These are phyloP conservation scores for Petromus typicus DNA, from an alignment of 2,113 vertebrate genomes.

Conservation along the genomic window DNA sequence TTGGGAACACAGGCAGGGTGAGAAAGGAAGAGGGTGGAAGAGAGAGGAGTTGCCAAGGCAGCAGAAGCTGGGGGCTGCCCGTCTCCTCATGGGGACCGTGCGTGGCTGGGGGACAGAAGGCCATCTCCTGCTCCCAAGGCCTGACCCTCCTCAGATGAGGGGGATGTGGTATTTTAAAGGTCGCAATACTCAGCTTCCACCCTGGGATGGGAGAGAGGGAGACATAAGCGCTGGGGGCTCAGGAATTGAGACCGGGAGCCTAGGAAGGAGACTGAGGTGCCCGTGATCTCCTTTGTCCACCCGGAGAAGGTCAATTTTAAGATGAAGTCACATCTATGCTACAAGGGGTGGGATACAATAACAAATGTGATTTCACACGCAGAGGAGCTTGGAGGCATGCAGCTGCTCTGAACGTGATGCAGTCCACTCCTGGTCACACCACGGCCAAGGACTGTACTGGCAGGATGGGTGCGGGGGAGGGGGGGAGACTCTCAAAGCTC, in stretches of 20 bases:
- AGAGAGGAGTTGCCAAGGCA: not conserved
- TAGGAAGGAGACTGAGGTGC: not conserved
- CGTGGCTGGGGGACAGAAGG: not conserved
- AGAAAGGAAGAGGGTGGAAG: not conserved
- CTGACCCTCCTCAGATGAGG: not conserved
- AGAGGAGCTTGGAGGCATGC: not conserved
- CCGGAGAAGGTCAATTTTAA: constrained; percentile 17
- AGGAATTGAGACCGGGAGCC: not conserved
- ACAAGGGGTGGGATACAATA: constrained; percentile 6
- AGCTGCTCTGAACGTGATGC: not conserved
- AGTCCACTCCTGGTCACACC: not conserved
- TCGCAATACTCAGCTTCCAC: not conserved
- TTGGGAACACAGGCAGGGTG: not conserved
- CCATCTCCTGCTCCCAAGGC: not conserved
- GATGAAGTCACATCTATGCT: constrained; percentile 28
- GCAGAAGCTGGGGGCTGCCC: not conserved
- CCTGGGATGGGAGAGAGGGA: not conserved
- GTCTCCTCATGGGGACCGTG: not conserved
- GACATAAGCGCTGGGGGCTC: not conserved
- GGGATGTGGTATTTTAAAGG: not conserved
- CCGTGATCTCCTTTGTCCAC: not conserved
- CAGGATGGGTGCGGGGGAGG: not conserved
- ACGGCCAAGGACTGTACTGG: not conserved
- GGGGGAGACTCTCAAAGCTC: not conserved
- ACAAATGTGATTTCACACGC: constrained; percentile 24